Conservation (phyloP, 2,888 invertebrate genomes). For the Netelia melanura region DNA sequence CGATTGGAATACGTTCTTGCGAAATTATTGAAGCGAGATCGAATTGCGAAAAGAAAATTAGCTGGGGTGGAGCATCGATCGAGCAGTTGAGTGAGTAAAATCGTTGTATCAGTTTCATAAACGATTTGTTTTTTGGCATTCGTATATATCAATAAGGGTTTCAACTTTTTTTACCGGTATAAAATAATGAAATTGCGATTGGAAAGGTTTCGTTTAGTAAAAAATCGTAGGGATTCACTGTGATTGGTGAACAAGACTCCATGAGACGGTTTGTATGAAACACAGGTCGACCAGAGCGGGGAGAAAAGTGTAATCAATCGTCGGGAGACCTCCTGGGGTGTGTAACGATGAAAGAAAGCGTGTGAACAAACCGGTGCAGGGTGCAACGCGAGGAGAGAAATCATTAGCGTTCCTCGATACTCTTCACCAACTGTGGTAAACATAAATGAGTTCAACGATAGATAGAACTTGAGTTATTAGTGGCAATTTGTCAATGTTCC, state of each 20-base stretch:
- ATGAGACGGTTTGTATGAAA: constrained; percentile 19
- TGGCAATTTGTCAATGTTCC: constrained; percentile 61
- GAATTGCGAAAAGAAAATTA: background rate
- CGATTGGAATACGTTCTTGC: background rate
- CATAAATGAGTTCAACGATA: constrained; percentile 26
- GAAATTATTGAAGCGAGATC: background rate
- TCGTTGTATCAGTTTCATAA: too few species aligned
- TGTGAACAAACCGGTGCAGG: constrained; percentile 66
- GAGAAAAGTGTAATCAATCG: constrained; percentile 58
- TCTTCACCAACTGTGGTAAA: background rate
- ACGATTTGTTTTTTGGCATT: too few species aligned
- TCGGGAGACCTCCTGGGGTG: constrained; percentile 43
- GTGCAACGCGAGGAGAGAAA: constrained; percentile 34
- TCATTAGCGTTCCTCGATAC: constrained; percentile 53
- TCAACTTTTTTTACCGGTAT: too few species aligned
- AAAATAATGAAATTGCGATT: too few species aligned
- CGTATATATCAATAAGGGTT: too few species aligned
- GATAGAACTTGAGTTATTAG: background rate
- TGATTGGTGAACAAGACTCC: background rate
- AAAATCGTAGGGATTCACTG: constrained; percentile 38
- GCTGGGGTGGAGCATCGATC: too few species aligned
- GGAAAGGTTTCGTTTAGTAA: too few species aligned
- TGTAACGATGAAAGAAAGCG: constrained; percentile 48
- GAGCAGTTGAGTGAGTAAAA: too few species aligned
- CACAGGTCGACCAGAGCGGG: background rate